phyloP scores from a whole-genome alignment of 1,140 invertebrate species.

The Carcinoscorpius rotundicauda region DNA sequence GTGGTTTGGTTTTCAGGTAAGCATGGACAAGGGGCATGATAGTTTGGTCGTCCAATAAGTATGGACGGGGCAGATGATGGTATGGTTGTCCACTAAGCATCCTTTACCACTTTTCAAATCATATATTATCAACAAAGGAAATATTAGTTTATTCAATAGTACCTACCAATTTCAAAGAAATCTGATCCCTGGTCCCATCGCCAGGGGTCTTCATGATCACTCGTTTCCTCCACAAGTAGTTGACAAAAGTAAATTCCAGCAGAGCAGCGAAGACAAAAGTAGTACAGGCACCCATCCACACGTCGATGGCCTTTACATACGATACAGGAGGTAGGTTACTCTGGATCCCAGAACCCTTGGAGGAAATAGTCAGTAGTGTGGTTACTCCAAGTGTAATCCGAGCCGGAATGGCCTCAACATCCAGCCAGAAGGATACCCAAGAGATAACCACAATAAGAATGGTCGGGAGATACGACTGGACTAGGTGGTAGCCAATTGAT shows the following conservation, averaged over 20 bases:
- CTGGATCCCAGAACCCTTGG: conserved; percentile 32
- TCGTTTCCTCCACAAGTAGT: conserved; percentile 27
- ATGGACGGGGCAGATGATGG: too few species aligned
- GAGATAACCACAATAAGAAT: conserved; percentile 53
- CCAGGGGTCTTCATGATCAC: too few species aligned
- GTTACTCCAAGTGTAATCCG: conserved; percentile 48
- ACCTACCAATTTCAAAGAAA: too few species aligned
- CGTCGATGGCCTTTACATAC: conserved; percentile 43
- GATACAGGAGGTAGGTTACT: conserved; percentile 32
- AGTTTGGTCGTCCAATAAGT: too few species aligned
- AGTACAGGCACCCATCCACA: conserved; percentile 42
- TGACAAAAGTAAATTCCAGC: conserved; percentile 37
- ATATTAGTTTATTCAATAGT: too few species aligned
- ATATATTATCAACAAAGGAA: too few species aligned
- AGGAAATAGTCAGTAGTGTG: conserved; percentile 44
- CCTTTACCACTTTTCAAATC: too few species aligned
- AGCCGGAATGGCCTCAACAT: conserved; percentile 49
- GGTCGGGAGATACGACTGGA: conserved; percentile 51
- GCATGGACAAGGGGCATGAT: too few species aligned
- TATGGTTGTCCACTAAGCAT: too few species aligned
- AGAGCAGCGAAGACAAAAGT: conserved; percentile 37
- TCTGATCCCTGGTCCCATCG: too few species aligned
- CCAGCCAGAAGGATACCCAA: conserved; percentile 54
- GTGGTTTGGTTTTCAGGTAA: too few species aligned
- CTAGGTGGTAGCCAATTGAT: conserved; percentile 48